A percentile compares a stretch with the other conserved stretches of the same genome.
Conservation (phyloP, 2,113 vertebrate species). For the Anseranas semipalmata region DNA sequence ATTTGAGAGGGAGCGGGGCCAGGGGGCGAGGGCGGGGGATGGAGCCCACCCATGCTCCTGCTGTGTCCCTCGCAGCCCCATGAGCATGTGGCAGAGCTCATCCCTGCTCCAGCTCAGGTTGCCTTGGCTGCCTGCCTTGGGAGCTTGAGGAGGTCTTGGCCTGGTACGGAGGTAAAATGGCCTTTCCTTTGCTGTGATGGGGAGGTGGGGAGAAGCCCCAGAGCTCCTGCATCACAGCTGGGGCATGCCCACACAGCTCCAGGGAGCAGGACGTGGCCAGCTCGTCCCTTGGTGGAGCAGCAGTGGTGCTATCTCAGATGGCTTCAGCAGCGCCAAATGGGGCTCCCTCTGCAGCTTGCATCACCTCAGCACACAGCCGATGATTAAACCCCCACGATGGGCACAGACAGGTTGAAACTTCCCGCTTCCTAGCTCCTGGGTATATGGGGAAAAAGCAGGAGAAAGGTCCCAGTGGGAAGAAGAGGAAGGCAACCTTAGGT, state of each 20-base stretch:
- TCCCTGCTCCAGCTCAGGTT: neutral
- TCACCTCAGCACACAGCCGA: neutral
- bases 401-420: neutral
- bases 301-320: neutral
- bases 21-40: accelerated
- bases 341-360: neutral
- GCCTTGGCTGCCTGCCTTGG: neutral
- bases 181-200: neutral
- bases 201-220: neutral
- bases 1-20: neutral
- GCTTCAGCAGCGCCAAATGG: neutral
- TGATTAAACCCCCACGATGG: neutral
- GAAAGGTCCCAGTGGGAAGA: neutral
- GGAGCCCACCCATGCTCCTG: neutral
- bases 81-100: neutral
- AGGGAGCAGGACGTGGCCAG: neutral
- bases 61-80: neutral
- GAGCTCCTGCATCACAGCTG: neutral
- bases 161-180: neutral
- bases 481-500: neutral
- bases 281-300: accelerated
- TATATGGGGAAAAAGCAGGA: neutral
- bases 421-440: neutral
- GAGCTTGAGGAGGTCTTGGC: neutral
- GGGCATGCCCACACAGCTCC: neutral